Base-by-base conservation (phyloP, 2,113 vertebrate genomes). In the Tupaia tana region DNA sequence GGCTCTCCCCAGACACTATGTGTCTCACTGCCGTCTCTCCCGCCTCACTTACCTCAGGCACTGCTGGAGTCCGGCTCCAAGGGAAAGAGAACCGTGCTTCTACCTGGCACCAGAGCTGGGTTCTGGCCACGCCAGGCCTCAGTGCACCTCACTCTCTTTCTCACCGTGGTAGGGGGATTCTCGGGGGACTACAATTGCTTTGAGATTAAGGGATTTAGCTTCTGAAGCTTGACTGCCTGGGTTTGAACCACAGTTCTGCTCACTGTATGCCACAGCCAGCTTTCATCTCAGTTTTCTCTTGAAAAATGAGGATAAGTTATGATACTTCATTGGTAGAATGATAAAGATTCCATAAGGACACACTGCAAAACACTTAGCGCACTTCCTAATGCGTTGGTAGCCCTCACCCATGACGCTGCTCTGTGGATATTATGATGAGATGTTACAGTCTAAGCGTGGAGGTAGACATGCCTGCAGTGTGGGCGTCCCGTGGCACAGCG, bases 401-500 rank as follows among this genome's bases (percentile, higher is more conserved):
- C 12, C 8, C 9, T 63, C 7, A 3, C 15, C 22, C 56, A 64
- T 7, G 81, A 27, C 14, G 10, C 19, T 34, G 43, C 89, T 59
- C 91, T 78, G 31, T 19, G n/a, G 24, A 34, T 54, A 3, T 58
- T 67, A 18, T 58, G 54, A 9, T 58, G 31, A 54, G 61, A 43
- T 0, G 6, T 56, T 61, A 11, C 29, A 61, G 12, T 18, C 24
- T 85, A 27, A 15, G 81, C 25, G 14, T 5, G 24, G 73, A 58
- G 20, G 29, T 10, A 22, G 43, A 4, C 11, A 7, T 29, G 29
- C 43, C 54, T n/a, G 3, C 1, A 9, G 56, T 19, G 2, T 18
- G 11, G 11, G 9, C 0, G 0, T 59, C 54, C 63, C 15, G 0
- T 2, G 9, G 16, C 31, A 8, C 18, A 22, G 58, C 7, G 59